Evolutionary conservation across 1,140 invertebrate genomes (phyloP).

Genomic region (Doryteuthis pealeii): DNA sequence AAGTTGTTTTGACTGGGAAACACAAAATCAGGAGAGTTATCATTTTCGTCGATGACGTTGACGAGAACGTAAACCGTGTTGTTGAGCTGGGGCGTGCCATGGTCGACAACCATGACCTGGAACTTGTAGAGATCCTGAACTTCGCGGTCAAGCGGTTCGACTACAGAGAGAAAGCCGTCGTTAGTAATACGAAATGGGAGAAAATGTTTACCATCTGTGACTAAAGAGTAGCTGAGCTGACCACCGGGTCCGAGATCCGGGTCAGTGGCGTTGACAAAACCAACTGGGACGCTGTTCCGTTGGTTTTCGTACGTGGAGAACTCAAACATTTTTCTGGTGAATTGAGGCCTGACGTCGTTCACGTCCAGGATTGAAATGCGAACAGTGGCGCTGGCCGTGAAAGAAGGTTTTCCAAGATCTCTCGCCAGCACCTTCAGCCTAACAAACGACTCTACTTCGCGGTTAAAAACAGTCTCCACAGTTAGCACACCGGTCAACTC

Average conservation of each 20-base stretch:
- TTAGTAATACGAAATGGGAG: background rate
- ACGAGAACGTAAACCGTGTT: slow-evolving; percentile 76
- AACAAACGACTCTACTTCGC: too few species aligned
- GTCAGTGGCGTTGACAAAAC: slow-evolving; percentile 82
- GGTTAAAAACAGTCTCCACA: too few species aligned
- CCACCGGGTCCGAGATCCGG: slow-evolving; percentile 72
- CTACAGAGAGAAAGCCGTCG: slow-evolving; percentile 33
- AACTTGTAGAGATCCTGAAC: slow-evolving; percentile 72
- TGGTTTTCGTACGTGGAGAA: slow-evolving; percentile 72
- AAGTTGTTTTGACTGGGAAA: too few species aligned
- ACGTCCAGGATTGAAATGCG: slow-evolving; percentile 71
- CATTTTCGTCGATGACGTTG: slow-evolving; percentile 86
- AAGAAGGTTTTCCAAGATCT: slow-evolving; percentile 67
- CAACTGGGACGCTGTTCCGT: slow-evolving; percentile 71
- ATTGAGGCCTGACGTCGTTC: slow-evolving; percentile 51
- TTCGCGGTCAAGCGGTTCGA: slow-evolving; percentile 77
- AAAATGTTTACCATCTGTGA: too few species aligned
- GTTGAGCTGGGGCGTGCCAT: slow-evolving; percentile 73
- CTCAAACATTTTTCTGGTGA: slow-evolving; percentile 32
- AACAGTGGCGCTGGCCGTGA: slow-evolving; percentile 40
- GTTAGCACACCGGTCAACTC: too few species aligned
- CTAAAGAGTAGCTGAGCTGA: background rate
- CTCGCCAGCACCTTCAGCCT: slow-evolving; percentile 29
- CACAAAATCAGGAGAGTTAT: slow-evolving; percentile 79
- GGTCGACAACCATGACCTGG: slow-evolving; percentile 78